These are phyloP conservation scores for Odontomyia ornata DNA, from an alignment of 2,888 invertebrate species.

Conservation along the genomic window DNA sequence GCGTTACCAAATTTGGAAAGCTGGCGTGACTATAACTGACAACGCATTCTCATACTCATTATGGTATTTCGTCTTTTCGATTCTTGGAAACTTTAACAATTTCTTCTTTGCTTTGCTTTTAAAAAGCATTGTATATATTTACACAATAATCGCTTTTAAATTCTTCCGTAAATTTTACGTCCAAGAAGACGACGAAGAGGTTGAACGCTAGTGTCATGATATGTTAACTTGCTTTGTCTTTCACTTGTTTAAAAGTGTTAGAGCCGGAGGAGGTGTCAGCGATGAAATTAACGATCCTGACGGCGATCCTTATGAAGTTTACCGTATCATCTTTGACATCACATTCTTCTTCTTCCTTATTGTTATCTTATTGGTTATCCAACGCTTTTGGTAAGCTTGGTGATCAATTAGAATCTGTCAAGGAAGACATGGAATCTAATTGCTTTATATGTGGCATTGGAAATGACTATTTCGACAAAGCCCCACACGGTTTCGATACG, in stretches of 20 bases:
- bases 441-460: slow-evolving; percentile 99
- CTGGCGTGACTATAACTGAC: slow-evolving; percentile 97
- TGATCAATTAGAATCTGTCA: slow-evolving; percentile 98
- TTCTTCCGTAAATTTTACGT: slow-evolving; percentile 99
- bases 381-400: slow-evolving; percentile 99
- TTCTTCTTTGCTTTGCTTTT: slow-evolving; percentile 99
- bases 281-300: slow-evolving; percentile 98
- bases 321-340: slow-evolving; percentile 98
- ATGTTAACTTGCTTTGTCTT: slow-evolving; percentile 99
- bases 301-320: slow-evolving; percentile 96
- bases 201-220: slow-evolving; percentile 97
- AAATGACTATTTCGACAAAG: slow-evolving; percentile 98
- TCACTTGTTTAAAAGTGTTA: slow-evolving; percentile 98
- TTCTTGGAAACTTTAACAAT: slow-evolving; percentile 97
- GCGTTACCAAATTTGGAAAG: slow-evolving; percentile 99
- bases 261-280: slow-evolving; percentile 99
- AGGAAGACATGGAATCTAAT: slow-evolving; percentile 99
- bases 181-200: slow-evolving; percentile 92
- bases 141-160: slow-evolving; percentile 99
- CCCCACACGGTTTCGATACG: slow-evolving; percentile 99
- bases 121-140: slow-evolving; percentile 97
- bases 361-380: slow-evolving; percentile 96
- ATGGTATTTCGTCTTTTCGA: slow-evolving; percentile 96
- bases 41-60: slow-evolving; percentile 97
- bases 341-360: slow-evolving; percentile 99